Percentiles rank a stretch among this genome's conserved stretches.
Evolutionary conservation across 1,140 invertebrate genomes (phyloP).

Genomic region (Saccostrea glomerata): DNA sequence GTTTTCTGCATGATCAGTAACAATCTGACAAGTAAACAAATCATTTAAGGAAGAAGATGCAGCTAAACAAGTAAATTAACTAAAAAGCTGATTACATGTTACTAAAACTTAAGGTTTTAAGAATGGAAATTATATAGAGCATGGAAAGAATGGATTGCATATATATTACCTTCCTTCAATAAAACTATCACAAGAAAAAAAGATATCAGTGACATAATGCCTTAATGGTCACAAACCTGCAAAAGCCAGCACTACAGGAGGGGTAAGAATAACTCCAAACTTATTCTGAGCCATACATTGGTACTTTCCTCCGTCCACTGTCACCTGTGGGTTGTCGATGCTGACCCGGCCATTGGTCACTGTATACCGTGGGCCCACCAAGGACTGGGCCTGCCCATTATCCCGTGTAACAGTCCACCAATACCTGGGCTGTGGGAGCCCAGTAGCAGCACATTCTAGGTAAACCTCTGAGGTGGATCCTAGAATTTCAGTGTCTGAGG

Average conservation of each 20-base stretch:
- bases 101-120: too few species aligned
- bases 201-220: not conserved
- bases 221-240: slow-evolving; percentile 58
- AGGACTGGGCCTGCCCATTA: not conserved
- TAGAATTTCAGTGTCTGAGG: slow-evolving; percentile 60
- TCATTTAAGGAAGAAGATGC: too few species aligned
- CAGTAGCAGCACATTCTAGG: slow-evolving; percentile 63
- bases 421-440: slow-evolving; percentile 59
- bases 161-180: too few species aligned
- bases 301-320: slow-evolving; percentile 56
- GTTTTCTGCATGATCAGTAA: too few species aligned
- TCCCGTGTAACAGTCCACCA: slow-evolving; percentile 55
- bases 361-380: slow-evolving; percentile 42
- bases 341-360: slow-evolving; percentile 63
- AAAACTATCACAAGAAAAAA: not conserved
- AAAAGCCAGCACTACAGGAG: slow-evolving; percentile 58
- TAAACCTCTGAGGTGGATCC: slow-evolving; percentile 36
- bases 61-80: too few species aligned
- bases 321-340: slow-evolving; percentile 53
- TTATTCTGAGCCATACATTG: slow-evolving; percentile 63
- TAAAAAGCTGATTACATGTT: too few species aligned
- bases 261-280: slow-evolving; percentile 59
- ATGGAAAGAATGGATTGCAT: too few species aligned
- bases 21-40: too few species aligned
- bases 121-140: too few species aligned